Percentiles rank a stretch among this genome's conserved stretches.
phyloP scores from a whole-genome alignment of 2,797 vertebrate genomes.

The Cirrhinus molitorella region DNA sequence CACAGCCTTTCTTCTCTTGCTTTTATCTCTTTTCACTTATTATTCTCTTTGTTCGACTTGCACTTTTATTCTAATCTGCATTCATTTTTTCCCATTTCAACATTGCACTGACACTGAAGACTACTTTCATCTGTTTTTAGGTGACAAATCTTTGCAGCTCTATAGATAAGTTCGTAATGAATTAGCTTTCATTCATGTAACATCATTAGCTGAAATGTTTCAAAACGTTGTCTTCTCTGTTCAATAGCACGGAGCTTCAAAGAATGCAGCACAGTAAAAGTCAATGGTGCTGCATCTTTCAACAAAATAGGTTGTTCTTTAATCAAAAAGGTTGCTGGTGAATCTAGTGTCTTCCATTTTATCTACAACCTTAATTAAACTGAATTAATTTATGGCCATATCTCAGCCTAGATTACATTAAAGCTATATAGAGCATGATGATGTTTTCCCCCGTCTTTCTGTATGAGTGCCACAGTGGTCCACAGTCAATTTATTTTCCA shows the following conservation, averaged over 20 bases:
- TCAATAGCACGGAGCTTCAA: not conserved
- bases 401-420: not conserved
- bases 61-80: conserved; percentile 14
- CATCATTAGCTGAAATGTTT: not conserved
- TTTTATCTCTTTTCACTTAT: conserved; percentile 38
- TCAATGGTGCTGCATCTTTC: not conserved
- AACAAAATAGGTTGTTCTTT: not conserved
- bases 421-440: not conserved
- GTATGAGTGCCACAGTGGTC: not conserved
- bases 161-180: conserved; percentile 6
- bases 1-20: conserved; percentile 16
- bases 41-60: conserved; percentile 30
- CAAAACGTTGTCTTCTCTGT: not conserved
- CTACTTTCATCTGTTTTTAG: conserved; percentile 1
- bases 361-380: not conserved
- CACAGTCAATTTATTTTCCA: conserved; percentile 33
- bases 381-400: not conserved
- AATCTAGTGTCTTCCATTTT: not conserved
- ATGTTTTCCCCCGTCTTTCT: not conserved
- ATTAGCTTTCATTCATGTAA: not conserved
- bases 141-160: not conserved
- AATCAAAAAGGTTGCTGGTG: not conserved
- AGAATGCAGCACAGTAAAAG: not conserved
- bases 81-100: not conserved
- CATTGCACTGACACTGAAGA: not conserved